Evolutionary conservation across 2,888 invertebrate species (phyloP).

Genomic region (Aphodius sticticus): DNA sequence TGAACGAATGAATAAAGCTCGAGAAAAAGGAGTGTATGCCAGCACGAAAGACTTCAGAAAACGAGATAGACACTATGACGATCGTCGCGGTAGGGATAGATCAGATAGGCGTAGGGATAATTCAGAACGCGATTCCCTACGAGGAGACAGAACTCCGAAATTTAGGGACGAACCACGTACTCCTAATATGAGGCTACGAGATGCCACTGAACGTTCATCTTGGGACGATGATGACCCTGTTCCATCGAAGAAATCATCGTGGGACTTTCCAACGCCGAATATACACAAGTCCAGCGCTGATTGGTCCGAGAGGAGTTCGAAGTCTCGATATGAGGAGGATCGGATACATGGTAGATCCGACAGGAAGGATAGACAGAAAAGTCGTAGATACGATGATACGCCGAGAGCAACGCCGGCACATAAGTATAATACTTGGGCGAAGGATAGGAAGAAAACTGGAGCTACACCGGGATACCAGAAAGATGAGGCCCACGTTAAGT

Average conservation of each 20-base stretch:
- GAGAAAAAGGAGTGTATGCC: conserved; percentile 76
- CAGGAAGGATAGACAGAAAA: conserved; percentile 47
- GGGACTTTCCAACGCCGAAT: conserved; percentile 93
- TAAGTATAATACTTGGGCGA: conserved; percentile 82
- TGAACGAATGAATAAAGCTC: conserved; percentile 65
- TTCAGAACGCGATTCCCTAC: conserved; percentile 24
- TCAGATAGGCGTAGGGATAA: conserved; percentile 46
- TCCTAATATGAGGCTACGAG: conserved; percentile 72
- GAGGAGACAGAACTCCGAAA: conserved; percentile 61
- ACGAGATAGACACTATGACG: conserved; percentile 53
- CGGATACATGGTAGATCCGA: conserved; percentile 59
- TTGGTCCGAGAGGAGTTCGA: conserved; percentile 56
- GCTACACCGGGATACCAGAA: conserved; percentile 66
- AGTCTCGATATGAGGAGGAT: conserved; percentile 50
- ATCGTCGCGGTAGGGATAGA: conserved; percentile 47
- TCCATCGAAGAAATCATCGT: conserved; percentile 76
- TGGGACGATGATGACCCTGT: conserved; percentile 80
- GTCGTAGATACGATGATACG: conserved; percentile 68
- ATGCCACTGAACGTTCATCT: conserved; percentile 72
- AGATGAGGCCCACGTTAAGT: conserved; percentile 65
- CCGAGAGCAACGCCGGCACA: conserved; percentile 88
- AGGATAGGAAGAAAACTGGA: conserved; percentile 71
- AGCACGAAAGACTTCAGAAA: conserved; percentile 66
- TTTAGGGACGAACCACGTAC: conserved; percentile 89
- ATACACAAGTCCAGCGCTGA: conserved; percentile 52